These are phyloP conservation scores for Cyprinus carpio DNA, from an alignment of 2,113 vertebrate genomes.

Conservation along the genomic window DNA sequence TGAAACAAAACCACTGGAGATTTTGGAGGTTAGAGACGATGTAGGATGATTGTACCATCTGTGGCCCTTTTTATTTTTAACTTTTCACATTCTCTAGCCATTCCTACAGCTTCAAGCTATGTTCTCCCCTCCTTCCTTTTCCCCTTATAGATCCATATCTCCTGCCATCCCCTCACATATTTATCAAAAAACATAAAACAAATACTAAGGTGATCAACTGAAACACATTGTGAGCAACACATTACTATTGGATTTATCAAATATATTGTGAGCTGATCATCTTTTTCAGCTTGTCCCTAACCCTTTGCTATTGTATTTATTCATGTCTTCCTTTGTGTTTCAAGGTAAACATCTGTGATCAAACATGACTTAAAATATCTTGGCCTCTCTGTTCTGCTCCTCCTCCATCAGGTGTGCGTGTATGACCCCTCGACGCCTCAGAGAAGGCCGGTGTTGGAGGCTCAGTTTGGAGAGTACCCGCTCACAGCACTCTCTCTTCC, in stretches of 20 bases:
- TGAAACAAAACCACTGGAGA: not conserved
- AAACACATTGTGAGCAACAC: too few species aligned
- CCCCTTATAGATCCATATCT: conserved; percentile 41
- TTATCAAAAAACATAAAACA: too few species aligned
- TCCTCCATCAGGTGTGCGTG: conserved; percentile 77
- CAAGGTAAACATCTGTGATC: not conserved
- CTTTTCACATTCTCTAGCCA: not conserved
- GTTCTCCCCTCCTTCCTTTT: not conserved
- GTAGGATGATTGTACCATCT: not conserved
- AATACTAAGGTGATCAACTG: too few species aligned
- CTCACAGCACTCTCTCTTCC: conserved; percentile 83
- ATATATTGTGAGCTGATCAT: too few species aligned
- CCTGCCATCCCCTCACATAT: conserved; percentile 52
- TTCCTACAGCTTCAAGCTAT: not conserved
- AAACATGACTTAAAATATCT: conserved; percentile 2
- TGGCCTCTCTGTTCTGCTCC: not conserved
- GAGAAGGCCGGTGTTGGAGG: conserved; percentile 83
- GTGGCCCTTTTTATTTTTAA: not conserved
- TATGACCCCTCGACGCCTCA: conserved; percentile 82
- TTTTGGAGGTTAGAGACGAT: not conserved
- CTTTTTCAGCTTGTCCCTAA: not conserved
- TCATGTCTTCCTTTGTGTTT: conserved; percentile 18
- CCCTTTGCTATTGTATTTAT: not conserved
- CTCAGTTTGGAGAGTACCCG: conserved; percentile 80
- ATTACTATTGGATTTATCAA: too few species aligned